Conservation (phyloP, 2,797 vertebrate species). For the Octomys mimax region DNA sequence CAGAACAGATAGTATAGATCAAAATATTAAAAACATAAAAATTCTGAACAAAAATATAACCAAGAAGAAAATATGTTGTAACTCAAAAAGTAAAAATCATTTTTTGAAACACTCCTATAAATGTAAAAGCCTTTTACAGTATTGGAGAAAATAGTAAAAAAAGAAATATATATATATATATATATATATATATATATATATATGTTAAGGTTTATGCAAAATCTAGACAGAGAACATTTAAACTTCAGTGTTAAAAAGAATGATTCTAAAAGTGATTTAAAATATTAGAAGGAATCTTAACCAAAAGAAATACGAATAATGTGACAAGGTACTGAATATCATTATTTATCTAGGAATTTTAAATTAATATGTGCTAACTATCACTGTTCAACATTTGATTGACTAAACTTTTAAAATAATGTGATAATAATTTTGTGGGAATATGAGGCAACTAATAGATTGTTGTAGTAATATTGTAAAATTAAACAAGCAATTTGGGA, state of each 20-base stretch:
- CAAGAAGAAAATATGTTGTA: neutral
- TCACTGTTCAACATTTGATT: neutral
- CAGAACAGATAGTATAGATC: neutral
- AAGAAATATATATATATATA: neutral
- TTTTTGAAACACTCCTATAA: slow-evolving; percentile 9
- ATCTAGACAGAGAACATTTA: neutral
- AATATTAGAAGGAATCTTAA: neutral
- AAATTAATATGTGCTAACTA: neutral
- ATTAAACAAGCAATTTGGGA: neutral
- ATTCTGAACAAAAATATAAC: neutral
- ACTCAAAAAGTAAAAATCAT: neutral
- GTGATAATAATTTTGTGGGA: neutral
- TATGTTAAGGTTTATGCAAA: neutral
- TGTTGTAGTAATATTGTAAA: neutral
- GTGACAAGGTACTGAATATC: neutral
- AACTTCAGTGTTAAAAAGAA: neutral
- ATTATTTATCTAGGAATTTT: neutral
- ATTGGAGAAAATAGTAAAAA: neutral
- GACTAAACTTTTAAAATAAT: neutral
- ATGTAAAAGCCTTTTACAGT: neutral
- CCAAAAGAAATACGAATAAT: neutral
- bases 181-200: neutral
- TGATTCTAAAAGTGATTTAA: neutral
- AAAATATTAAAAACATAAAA: neutral
- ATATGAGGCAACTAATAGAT: neutral